Percentiles rank a stretch among this genome's conserved stretches.
These are phyloP conservation scores for Trissolcus japonicus DNA, from an alignment of 2,888 invertebrate species.

Conservation along the genomic window DNA sequence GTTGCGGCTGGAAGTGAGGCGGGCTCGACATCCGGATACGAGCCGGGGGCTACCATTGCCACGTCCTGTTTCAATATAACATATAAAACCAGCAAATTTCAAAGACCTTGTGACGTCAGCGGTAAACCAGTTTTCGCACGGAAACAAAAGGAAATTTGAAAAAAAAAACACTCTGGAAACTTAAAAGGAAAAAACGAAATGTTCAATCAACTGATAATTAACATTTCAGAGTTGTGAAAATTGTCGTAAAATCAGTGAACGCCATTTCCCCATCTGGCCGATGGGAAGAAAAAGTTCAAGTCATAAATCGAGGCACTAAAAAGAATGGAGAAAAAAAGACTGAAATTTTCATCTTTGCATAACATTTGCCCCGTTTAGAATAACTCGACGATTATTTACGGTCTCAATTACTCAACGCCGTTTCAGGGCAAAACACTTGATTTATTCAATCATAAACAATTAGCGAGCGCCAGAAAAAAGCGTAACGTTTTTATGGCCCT, in stretches of 20 bases:
- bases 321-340: no score
- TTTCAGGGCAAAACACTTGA: not conserved
- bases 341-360: not conserved
- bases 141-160: no score
- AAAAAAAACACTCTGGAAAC: no score
- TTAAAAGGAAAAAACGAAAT: no score
- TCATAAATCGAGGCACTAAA: no score
- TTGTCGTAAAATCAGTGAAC: no score
- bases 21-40: constrained; percentile 52
- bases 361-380: not conserved
- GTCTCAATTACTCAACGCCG: not conserved
- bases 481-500: constrained; percentile 2
- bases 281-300: no score
- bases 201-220: no score
- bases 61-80: constrained; percentile 60
- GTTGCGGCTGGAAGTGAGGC: constrained; percentile 41
- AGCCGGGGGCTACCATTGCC: constrained; percentile 49
- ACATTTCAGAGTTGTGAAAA: no score
- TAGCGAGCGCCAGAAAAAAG: constrained; percentile 7
- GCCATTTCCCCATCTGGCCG: no score
- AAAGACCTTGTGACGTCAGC: no score
- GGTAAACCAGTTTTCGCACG: no score
- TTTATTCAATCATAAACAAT: constrained; percentile 22
- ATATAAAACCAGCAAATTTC: constrained; percentile 45
- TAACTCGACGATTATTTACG: not conserved